Base-by-base conservation (phyloP, 2,113 vertebrate genomes). In the Onychorhynchus coronatus region DNA sequence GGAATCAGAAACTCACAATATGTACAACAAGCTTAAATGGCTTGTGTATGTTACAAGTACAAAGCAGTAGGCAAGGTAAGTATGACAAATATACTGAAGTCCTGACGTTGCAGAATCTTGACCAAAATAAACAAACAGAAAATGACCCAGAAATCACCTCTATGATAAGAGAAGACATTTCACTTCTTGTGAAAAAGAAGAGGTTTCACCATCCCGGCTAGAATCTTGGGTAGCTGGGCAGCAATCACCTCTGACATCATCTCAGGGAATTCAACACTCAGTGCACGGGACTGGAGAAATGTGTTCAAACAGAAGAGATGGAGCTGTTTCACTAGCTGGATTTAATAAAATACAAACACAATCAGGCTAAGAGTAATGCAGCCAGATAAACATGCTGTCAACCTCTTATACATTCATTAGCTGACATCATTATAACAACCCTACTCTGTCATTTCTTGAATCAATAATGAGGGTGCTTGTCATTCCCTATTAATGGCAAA, bases 241-340 rank as follows among this genome's bases (percentile, higher is more conserved):
- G 99, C 98, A 76, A 99, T 99, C 85, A 99, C 99, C 97, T 99
- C 99, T 30, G 99, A 98, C 99, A 99, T 99, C 99, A 99, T 99
- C 97, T 99, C 99, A 0, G 99, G 99, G 89, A 99, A 99, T 97
- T 99, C 99, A 85, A 99, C 99, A 41, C 98, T 99, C 98, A 99
- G 98, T 70, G 99, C 91, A 30, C 99, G 99, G 7, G 99, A 99
- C 97, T 99, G 99, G 96, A 99, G 98, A 96, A 99, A 99, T 42
- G 99, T 99, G 93, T 98, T 99, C 97, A 99, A 97, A 93, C 99
- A 99, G 98, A 98, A 99, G 86, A 99, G 98, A 96, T 99, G 99
- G 96, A 99, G 98, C 83, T 99, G 99, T 96, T 99, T 99, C 95
- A 99, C 99, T 65, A 99, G 99, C 99, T 99, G 96, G 88, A 76